These are phyloP conservation scores for Struthidea cinerea DNA, from an alignment of 2,113 vertebrate species.

Conservation along the genomic window DNA sequence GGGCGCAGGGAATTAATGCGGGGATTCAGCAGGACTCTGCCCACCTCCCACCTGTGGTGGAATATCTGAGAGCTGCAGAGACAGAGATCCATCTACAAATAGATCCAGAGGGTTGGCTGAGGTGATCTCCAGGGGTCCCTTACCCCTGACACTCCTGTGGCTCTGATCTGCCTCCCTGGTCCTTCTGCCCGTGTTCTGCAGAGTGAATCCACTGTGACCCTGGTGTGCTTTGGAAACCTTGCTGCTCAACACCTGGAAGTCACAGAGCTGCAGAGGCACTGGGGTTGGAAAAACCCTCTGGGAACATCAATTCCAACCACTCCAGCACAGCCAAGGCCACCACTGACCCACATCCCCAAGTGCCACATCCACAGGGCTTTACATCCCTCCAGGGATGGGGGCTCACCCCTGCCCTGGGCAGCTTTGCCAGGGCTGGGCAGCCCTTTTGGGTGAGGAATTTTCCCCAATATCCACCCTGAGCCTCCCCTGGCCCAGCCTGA, in stretches of 20 bases:
- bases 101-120: rapidly evolving
- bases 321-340: not conserved
- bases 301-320: not conserved
- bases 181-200: not conserved
- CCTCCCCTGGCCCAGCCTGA: not conserved
- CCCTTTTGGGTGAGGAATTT: not conserved
- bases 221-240: rapidly evolving
- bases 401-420: not conserved
- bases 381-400: not conserved
- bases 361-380: not conserved
- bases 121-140: not conserved
- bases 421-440: not conserved
- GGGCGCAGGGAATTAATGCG: rapidly evolving
- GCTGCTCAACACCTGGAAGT: rapidly evolving
- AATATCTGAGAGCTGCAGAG: not conserved
- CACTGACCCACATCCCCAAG: rapidly evolving
- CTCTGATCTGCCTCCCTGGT: not conserved
- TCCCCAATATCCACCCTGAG: no score
- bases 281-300: not conserved
- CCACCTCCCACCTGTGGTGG: rapidly evolving
- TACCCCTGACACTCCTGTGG: not conserved
- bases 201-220: rapidly evolving
- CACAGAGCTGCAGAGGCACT: not conserved
- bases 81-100: not conserved
- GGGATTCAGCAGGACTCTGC: not conserved